Conservation (phyloP, 2,888 invertebrate genomes). For the Euphydryas editha region DNA sequence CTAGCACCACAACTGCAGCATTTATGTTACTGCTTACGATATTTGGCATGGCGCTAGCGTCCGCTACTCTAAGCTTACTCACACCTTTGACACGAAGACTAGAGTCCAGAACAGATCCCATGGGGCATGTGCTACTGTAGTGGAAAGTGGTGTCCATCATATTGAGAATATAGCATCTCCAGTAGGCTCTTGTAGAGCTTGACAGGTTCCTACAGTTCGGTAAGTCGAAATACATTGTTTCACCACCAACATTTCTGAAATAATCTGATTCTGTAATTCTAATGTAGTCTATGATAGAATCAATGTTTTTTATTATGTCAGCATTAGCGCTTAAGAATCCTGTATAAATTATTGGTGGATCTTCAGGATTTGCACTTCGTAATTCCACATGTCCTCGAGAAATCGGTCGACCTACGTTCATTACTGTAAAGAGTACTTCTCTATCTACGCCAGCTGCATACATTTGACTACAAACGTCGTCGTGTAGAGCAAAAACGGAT, state of each 20-base stretch:
- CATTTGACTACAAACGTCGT: constrained; percentile 47
- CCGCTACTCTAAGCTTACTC: constrained; percentile 81
- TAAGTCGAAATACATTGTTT: constrained; percentile 45
- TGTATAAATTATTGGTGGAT: constrained; percentile 46
- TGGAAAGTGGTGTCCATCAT: constrained; percentile 50
- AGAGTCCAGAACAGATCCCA: constrained; percentile 53
- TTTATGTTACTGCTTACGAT: constrained; percentile 90
- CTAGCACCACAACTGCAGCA: constrained; percentile 90
- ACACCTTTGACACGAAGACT: constrained; percentile 48
- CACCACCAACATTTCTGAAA: constrained; percentile 44
- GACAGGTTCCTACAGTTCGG: constrained; percentile 38
- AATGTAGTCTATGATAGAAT: constrained; percentile 47
- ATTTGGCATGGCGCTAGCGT: constrained; percentile 90
- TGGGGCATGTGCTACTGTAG: constrained; percentile 51
- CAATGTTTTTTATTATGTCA: constrained; percentile 48
- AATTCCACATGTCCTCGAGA: constrained; percentile 82
- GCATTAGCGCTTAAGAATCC: constrained; percentile 41
- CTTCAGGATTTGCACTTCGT: constrained; percentile 73
- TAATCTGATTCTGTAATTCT: constrained; percentile 47
- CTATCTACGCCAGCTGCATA: constrained; percentile 42
- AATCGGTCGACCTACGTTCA: constrained; percentile 61
- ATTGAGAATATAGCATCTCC: constrained; percentile 48
- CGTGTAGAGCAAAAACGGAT: constrained; percentile 40
- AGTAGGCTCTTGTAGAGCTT: constrained; percentile 42
- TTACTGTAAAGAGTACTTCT: constrained; percentile 37